Evolutionary conservation across 2,113 vertebrate genomes (phyloP).

Genomic region (Choloepus hoffmanni): DNA sequence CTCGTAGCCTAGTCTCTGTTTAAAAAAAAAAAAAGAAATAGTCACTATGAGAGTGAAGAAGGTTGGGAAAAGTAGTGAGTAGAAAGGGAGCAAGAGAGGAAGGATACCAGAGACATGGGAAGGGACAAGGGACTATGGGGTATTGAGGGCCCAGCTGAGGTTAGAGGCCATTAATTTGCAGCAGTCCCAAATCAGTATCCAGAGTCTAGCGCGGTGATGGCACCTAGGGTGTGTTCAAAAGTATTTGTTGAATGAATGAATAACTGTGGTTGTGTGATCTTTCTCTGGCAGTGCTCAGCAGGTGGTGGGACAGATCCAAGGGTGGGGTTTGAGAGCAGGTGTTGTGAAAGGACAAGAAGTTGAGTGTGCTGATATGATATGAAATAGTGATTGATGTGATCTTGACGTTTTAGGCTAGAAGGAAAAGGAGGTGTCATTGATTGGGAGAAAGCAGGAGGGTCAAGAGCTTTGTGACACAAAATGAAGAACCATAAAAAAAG

Average conservation of each 20-base stretch:
- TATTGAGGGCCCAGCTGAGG: neutral
- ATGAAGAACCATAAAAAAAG: neutral
- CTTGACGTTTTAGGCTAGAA: neutral
- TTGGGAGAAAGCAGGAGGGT: neutral
- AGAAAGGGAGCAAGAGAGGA: neutral
- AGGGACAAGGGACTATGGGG: neutral
- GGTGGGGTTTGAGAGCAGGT: neutral
- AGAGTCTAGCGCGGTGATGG: neutral
- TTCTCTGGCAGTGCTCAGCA: neutral
- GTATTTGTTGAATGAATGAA: neutral
- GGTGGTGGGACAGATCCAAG: neutral
- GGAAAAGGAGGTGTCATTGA: conserved; percentile 22
- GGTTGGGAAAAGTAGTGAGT: neutral
- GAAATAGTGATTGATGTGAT: neutral
- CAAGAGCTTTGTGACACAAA: conserved; percentile 17
- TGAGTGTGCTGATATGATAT: neutral
- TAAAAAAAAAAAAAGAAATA: neutral
- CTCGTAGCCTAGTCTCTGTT: neutral
- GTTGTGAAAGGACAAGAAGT: neutral
- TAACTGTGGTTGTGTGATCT: neutral
- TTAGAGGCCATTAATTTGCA: neutral
- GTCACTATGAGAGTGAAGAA: neutral
- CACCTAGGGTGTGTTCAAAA: neutral
- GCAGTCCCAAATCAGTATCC: neutral
- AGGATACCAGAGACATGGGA: neutral